These are phyloP conservation scores for Rallus crepitans DNA, from an alignment of 2,797 vertebrate genomes.

Conservation along the genomic window DNA sequence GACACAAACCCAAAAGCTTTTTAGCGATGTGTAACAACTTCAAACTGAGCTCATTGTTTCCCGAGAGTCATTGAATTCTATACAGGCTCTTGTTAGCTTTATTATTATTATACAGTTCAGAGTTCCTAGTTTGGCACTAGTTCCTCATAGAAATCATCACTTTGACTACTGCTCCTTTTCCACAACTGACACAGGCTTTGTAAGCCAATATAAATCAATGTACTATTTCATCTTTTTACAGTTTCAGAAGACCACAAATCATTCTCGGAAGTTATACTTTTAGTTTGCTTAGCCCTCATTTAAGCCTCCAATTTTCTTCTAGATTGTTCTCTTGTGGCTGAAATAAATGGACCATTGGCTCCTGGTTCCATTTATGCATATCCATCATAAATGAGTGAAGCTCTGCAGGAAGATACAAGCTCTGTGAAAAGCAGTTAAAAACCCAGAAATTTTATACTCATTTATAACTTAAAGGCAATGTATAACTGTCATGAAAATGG, in stretches of 20 bases:
- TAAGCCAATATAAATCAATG: background rate
- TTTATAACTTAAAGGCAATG: background rate
- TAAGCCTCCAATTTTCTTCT: background rate
- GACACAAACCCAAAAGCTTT: background rate
- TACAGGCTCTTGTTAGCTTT: accelerated
- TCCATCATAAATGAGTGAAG: background rate
- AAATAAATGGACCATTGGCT: background rate
- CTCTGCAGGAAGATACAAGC: background rate
- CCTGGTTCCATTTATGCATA: background rate
- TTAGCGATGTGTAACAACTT: background rate
- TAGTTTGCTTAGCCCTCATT: background rate
- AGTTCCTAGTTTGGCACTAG: background rate
- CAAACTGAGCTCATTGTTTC: background rate
- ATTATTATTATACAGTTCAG: background rate
- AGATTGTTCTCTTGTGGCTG: background rate
- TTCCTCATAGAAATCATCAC: background rate
- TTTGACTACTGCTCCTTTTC: background rate
- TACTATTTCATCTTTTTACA: background rate
- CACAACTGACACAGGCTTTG: background rate
- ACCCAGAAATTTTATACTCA: background rate
- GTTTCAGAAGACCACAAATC: background rate
- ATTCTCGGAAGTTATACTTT: background rate
- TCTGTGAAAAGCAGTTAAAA: background rate
- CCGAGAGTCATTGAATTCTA: background rate
- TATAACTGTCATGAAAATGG: background rate